Base-by-base conservation (phyloP, 2,113 vertebrate species). In the Vicugna pacos region DNA sequence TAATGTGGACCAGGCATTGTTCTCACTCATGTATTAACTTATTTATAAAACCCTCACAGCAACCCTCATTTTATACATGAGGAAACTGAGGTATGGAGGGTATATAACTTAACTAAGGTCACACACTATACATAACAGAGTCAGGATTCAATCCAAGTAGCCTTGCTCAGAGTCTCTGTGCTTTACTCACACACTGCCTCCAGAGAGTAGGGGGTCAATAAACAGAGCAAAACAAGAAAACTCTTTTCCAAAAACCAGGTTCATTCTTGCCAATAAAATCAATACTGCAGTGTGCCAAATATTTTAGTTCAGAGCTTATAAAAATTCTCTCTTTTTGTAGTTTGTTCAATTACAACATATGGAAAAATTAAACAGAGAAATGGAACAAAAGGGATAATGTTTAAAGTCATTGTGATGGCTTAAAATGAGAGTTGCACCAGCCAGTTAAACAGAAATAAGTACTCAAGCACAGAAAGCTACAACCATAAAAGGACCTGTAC, bases 321-420 rank as follows among this genome's bases (percentile, higher is more conserved):
- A 93, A 75, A 92, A 48, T 9, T 38, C 3, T 48, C 30, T 14
- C 52, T 72, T 93, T 88, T 73, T 69, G 84, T 70, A 85, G 30
- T 67, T 9, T 50, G 4, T 91, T 90, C 64, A 75, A 85, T 95
- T 87, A 38, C 30, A 90, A 84, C n/a, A 75, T 22, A 73, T 12
- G 26, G 62, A 95, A 97, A 95, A 75, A 82, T 75, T 89, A 82
- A 95, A 82, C 15, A 82, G 75, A 92, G 30, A 94, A 35, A 28
- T 0, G 92, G 22, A 89, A 84, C 81, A 32, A 95, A 90, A 90
- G 15, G 15, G 56, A 82, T 19, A 54, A 24, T 73, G n/a, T 24
- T 42, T 85, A n/a, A 79, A 91, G 52, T 85, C 50, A 79, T 4
- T 50, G 30, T 87, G 73, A 75, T 10, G 64, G 64, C 46, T 92